Conservation (phyloP, 2,888 invertebrate genomes). For the Podotricha telesiphe region DNA sequence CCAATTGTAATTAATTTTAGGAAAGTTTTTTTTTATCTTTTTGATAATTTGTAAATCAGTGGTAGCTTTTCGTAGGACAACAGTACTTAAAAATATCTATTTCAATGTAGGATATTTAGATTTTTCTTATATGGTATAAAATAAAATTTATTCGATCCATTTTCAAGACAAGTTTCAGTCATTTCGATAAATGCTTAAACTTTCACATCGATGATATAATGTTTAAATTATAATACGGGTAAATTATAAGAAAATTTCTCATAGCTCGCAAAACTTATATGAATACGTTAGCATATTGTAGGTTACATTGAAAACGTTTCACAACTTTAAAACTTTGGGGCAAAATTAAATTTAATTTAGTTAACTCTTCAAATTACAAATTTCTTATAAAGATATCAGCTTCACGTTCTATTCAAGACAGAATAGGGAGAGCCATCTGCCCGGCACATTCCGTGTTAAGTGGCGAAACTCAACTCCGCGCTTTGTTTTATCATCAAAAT, state of each 20-base stretch:
- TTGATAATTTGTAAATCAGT: too few species aligned
- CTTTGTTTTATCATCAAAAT: neutral
- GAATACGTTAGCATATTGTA: conserved; percentile 1
- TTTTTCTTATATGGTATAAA: too few species aligned
- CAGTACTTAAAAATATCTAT: too few species aligned
- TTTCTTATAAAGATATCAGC: neutral
- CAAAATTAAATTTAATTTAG: neutral
- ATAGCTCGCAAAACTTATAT: conserved; percentile 7
- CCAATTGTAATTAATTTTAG: too few species aligned
- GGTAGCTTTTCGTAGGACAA: too few species aligned
- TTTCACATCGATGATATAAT: neutral
- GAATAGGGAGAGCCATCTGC: too few species aligned
- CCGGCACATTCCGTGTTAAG: neutral
- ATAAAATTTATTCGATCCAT: neutral
- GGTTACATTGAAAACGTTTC: neutral
- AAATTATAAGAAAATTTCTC: conserved; percentile 11
- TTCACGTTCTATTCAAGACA: too few species aligned
- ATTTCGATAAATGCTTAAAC: neutral
- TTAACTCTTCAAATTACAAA: neutral
- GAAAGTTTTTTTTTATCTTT: too few species aligned
- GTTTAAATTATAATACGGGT: conserved; percentile 4
- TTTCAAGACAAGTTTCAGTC: neutral
- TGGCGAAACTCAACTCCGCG: neutral
- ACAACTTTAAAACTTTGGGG: neutral
- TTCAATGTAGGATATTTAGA: too few species aligned